Evolutionary conservation across 2,797 vertebrate genomes (phyloP).

Genomic region (Bovichtus diacanthus): DNA sequence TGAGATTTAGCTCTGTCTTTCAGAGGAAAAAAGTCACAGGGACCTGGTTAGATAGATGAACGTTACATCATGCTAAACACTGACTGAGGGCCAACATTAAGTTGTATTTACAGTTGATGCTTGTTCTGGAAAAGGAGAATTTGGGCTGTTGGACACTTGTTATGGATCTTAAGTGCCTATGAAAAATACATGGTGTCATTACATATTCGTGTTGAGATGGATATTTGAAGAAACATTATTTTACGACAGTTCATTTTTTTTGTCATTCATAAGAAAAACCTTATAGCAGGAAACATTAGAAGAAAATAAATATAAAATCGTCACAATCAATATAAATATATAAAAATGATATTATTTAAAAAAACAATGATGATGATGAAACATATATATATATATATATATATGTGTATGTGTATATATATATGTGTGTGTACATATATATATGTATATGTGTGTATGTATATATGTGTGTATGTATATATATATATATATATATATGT

Average conservation of each 20-base stretch:
- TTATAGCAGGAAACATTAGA: no score
- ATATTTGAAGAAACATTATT: slow-evolving; percentile 1
- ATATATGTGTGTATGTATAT: no score
- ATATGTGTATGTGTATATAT: no score
- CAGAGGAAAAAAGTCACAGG: background rate
- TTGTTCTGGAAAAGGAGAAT: background rate
- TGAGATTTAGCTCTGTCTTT: background rate
- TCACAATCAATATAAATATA: no score
- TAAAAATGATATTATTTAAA: no score
- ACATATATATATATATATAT: no score
- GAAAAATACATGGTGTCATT: background rate
- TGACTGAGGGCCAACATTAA: background rate
- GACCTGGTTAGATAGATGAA: background rate
- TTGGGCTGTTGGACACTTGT: background rate
- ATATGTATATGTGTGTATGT: no score
- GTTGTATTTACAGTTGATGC: no score
- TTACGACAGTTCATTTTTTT: background rate
- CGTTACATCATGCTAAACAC: background rate
- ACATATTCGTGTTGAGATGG: background rate
- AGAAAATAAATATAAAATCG: background rate
- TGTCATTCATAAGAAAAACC: background rate
- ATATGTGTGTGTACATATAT: no score
- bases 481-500: no score
- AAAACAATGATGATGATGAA: no score
- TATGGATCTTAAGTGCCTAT: background rate